Evolutionary conservation across 2,888 invertebrate species (phyloP).

Genomic region (Lacanobia oleracea): DNA sequence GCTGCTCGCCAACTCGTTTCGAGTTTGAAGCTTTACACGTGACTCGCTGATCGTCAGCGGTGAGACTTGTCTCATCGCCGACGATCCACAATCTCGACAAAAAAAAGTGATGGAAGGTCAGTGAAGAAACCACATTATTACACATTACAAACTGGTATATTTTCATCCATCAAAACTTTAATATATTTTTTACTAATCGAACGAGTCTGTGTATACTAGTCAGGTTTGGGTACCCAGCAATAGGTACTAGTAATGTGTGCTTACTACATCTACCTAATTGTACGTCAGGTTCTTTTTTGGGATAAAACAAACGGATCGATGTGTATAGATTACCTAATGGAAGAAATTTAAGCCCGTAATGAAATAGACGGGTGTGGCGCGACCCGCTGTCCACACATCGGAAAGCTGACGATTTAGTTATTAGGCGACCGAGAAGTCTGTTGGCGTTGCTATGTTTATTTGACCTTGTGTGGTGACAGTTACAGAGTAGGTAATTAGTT

Average conservation of each 20-base stretch:
- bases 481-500: constrained; percentile 10
- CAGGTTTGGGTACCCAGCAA: not conserved
- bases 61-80: too few relatives aligned
- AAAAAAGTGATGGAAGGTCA: too few relatives aligned
- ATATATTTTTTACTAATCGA: too few relatives aligned
- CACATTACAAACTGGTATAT: too few relatives aligned
- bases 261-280: constrained; percentile 20
- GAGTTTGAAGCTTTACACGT: too few relatives aligned
- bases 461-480: constrained; percentile 8
- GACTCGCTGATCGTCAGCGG: too few relatives aligned
- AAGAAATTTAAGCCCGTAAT: constrained; percentile 72
- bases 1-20: too few relatives aligned
- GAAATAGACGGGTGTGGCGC: constrained; percentile 67
- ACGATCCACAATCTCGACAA: too few relatives aligned
- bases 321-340: constrained; percentile 60
- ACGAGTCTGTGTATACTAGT: too few relatives aligned
- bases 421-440: not conserved
- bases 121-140: too few relatives aligned
- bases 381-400: constrained; percentile 15
- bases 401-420: constrained; percentile 32
- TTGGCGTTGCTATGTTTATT: constrained; percentile 12
- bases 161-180: too few relatives aligned
- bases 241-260: not conserved
- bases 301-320: constrained; percentile 47
- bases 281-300: constrained; percentile 6